A percentile compares a stretch with the other conserved stretches of the same genome.
Evolutionary conservation across 2,113 vertebrate species (phyloP).

Genomic region (Manacus vitellinus): DNA sequence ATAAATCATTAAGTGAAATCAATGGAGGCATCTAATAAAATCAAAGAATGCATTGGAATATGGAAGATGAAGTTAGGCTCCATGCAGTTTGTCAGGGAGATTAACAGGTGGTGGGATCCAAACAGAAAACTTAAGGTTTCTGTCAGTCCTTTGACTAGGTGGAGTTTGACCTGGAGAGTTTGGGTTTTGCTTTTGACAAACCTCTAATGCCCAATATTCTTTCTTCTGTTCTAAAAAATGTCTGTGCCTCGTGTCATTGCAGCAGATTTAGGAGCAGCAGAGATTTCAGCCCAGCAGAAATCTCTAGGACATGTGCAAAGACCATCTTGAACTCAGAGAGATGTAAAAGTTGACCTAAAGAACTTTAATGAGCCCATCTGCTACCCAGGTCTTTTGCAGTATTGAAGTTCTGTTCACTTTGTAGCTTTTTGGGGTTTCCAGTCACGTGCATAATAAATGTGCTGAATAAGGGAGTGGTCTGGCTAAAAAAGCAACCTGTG

Average conservation of each 20-base stretch:
- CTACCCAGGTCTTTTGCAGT: background rate
- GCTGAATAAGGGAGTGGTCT: background rate
- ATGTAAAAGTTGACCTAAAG: background rate
- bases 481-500: accelerated
- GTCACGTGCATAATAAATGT: background rate
- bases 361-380: background rate
- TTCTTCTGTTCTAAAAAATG: background rate
- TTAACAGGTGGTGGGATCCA: background rate
- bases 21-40: conserved; percentile 1
- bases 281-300: background rate
- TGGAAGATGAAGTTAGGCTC: background rate
- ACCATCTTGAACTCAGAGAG: background rate
- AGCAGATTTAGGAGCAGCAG: background rate
- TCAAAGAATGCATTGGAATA: background rate
- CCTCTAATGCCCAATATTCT: background rate
- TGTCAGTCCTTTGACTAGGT: background rate
- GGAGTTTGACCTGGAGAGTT: background rate
- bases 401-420: background rate
- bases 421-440: background rate
- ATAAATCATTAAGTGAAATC: conserved; percentile 20
- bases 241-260: background rate
- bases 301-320: background rate
- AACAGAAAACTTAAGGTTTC: background rate
- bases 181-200: background rate
- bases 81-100: background rate